Percentiles rank a stretch among this genome's conserved stretches.
Conservation (phyloP, 2,797 vertebrate genomes). For the Esox masquinongy region DNA sequence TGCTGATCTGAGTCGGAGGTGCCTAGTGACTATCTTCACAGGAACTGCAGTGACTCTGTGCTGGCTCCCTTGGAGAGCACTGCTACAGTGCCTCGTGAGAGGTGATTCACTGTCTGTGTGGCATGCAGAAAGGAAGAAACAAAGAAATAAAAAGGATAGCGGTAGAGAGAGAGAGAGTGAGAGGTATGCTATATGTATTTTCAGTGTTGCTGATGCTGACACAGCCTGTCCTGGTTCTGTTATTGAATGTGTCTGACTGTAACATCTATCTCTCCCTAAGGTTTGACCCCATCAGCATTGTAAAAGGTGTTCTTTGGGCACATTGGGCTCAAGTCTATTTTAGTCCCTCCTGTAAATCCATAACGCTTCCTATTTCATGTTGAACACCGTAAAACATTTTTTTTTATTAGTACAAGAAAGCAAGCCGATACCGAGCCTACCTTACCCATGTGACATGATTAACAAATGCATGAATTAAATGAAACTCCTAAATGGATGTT, state of each 20-base stretch:
- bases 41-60: neutral
- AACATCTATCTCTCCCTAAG: neutral
- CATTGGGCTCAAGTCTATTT: constrained; percentile 4
- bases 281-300: neutral
- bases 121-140: neutral
- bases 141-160: too few relatives aligned
- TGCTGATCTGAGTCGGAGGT: neutral
- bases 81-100: neutral
- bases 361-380: constrained; percentile 12
- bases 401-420: constrained; percentile 6
- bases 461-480: too few relatives aligned
- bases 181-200: neutral
- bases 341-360: constrained; percentile 6
- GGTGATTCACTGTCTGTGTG: neutral
- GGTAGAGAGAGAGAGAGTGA: neutral
- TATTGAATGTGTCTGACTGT: neutral
- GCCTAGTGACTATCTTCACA: neutral
- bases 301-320: neutral
- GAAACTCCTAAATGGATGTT: neutral
- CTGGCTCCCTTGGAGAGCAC: neutral
- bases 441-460: constrained; percentile 14
- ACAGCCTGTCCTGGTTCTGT: neutral
- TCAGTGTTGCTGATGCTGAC: constrained; percentile 1
- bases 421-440: constrained; percentile 37
- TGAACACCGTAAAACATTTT: constrained; percentile 1